Evolutionary conservation across 2,113 vertebrate species (phyloP).

Genomic region (Bucco capensis): DNA sequence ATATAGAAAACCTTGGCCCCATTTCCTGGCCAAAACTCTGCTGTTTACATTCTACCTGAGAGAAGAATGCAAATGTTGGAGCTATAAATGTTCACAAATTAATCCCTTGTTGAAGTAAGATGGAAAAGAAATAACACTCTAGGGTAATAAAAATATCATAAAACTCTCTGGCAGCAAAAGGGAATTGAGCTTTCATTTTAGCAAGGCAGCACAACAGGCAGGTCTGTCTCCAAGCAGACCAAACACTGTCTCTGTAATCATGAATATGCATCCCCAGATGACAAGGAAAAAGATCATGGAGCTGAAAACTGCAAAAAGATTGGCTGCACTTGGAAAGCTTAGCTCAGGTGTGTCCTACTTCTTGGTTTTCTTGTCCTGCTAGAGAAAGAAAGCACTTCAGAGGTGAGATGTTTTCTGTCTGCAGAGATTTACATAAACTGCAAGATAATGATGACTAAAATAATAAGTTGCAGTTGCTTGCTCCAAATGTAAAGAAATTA

Average conservation of each 20-base stretch:
- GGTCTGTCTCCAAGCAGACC: neutral
- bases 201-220: neutral
- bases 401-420: neutral
- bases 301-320: neutral
- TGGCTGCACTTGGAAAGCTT: neutral
- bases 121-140: neutral
- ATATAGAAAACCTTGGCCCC: neutral
- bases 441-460: neutral
- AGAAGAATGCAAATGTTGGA: slow-evolving; percentile 8
- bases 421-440: neutral
- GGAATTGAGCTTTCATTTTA: neutral
- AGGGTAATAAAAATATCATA: neutral
- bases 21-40: neutral
- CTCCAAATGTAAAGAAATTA: neutral
- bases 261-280: neutral
- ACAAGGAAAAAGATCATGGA: neutral
- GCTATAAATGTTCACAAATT: neutral
- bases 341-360: neutral
- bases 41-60: slow-evolving; percentile 21
- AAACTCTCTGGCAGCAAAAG: neutral
- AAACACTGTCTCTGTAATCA: neutral
- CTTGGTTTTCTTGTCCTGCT: neutral
- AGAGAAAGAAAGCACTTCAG: neutral
- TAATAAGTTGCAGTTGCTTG: neutral
- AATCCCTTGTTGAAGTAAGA: neutral